These are phyloP conservation scores for Thalpophila matura DNA, from an alignment of 2,888 invertebrate species.

Conservation along the genomic window DNA sequence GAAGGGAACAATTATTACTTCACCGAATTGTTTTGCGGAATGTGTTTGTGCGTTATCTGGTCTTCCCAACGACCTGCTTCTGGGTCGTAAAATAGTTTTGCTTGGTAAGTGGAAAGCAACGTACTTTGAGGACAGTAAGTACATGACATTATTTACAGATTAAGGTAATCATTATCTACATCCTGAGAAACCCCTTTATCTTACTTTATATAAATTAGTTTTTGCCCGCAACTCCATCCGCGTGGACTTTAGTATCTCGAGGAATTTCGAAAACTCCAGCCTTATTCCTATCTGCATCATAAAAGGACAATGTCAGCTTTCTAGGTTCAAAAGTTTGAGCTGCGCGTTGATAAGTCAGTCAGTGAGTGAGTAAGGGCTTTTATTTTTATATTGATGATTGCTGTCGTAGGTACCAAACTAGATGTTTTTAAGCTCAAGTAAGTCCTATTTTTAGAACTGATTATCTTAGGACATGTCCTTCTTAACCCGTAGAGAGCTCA, in stretches of 20 bases:
- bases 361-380: no score
- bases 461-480: not conserved
- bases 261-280: no score
- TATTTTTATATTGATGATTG: no score
- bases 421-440: not conserved
- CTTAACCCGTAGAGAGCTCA: not conserved
- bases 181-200: no score
- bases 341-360: no score
- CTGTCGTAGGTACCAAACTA: not conserved
- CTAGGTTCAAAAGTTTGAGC: no score
- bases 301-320: no score
- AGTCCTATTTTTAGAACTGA: not conserved
- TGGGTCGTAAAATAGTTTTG: constrained; percentile 51
- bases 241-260: no score
- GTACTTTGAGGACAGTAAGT: constrained; percentile 1
- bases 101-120: constrained; percentile 28
- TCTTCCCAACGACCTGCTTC: constrained; percentile 22
- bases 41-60: constrained; percentile 52
- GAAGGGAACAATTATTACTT: constrained; percentile 60
- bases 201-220: no score
- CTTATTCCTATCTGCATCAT: no score
- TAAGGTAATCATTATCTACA: no score
- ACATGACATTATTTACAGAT: not conserved
- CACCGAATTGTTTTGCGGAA: constrained; percentile 48
- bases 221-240: no score